Percentiles rank a stretch among this genome's conserved stretches.
phyloP scores from a whole-genome alignment of 2,888 invertebrate genomes.

The Megamerina dolium region DNA sequence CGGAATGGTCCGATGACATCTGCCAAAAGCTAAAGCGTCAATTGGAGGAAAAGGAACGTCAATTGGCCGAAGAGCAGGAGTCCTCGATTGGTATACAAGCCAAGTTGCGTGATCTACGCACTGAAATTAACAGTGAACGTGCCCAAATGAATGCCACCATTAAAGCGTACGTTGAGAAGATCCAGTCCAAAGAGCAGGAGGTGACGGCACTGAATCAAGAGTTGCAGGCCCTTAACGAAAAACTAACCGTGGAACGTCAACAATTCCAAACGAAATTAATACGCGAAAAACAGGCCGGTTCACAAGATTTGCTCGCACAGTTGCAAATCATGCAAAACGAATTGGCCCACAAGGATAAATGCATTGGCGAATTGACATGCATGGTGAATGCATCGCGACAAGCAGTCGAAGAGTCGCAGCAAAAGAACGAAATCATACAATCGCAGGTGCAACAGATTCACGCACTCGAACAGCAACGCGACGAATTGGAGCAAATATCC shows the following conservation, averaged over 20 bases:
- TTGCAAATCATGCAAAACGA: slow-evolving; percentile 44
- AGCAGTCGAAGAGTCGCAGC: slow-evolving; percentile 37
- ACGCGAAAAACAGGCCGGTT: slow-evolving; percentile 42
- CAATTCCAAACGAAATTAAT: slow-evolving; percentile 44
- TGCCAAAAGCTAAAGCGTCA: slow-evolving; percentile 82
- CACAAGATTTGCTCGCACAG: slow-evolving; percentile 41
- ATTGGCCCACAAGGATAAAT: slow-evolving; percentile 39
- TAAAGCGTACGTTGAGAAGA: slow-evolving; percentile 41
- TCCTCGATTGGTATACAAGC: slow-evolving; percentile 68
- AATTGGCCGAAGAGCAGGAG: slow-evolving; percentile 67
- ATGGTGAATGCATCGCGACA: slow-evolving; percentile 38
- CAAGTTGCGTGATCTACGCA: slow-evolving; percentile 73
- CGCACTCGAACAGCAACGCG: slow-evolving; percentile 40
- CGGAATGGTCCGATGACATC: slow-evolving; percentile 87
- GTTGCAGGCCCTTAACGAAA: slow-evolving; percentile 41
- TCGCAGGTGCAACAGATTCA: slow-evolving; percentile 38
- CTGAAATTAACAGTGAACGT: slow-evolving; percentile 46
- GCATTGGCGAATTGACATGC: slow-evolving; percentile 39
- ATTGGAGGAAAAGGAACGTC: slow-evolving; percentile 78
- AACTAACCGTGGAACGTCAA: slow-evolving; percentile 41
- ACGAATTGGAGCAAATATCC: slow-evolving; percentile 41
- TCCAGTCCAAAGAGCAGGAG: slow-evolving; percentile 41
- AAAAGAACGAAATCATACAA: slow-evolving; percentile 39
- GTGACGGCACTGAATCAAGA: slow-evolving; percentile 39
- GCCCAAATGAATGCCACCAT: slow-evolving; percentile 40